Conservation (phyloP, 2,888 invertebrate species). For the Drosophila conformis region DNA sequence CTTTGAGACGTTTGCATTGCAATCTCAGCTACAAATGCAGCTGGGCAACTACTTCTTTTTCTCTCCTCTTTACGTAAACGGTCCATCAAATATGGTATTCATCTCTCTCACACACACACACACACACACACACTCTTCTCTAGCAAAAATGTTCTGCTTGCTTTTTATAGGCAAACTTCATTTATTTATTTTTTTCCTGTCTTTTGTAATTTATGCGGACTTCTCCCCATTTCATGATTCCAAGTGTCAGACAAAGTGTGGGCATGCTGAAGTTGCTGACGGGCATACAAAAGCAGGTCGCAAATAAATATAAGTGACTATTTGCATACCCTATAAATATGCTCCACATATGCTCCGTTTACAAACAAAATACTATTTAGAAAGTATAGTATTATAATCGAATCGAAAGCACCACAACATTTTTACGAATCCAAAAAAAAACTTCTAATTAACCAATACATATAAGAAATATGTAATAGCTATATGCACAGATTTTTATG, state of each 20-base stretch:
- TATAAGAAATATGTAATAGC: too few relatives aligned
- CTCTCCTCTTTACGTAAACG: conserved; percentile 43
- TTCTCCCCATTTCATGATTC: conserved; percentile 50
- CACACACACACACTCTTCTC: neutral
- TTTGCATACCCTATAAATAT: conserved; percentile 20
- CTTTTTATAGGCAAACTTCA: conserved; percentile 57
- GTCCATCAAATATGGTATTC: conserved; percentile 65
- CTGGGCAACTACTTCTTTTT: conserved; percentile 52
- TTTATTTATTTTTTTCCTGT: conserved; percentile 32
- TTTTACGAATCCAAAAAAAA: too few relatives aligned
- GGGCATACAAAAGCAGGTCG: conserved; percentile 53
- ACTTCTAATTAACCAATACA: too few relatives aligned
- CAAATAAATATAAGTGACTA: neutral
- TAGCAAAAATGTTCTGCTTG: conserved; percentile 16
- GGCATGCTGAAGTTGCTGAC: conserved; percentile 41
- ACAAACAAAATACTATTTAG: neutral
- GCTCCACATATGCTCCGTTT: neutral
- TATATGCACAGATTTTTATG: neutral
- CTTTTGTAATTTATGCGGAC: conserved; percentile 73
- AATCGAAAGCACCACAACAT: too few relatives aligned
- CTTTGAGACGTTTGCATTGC: conserved; percentile 33
- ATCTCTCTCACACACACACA: conserved; percentile 27
- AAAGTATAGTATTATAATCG: too few relatives aligned
- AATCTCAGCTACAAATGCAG: conserved; percentile 69
- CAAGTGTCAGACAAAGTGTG: conserved; percentile 67